A percentile compares a stretch with the other conserved stretches of the same genome.
phyloP scores from a whole-genome alignment of 2,797 vertebrate genomes.

The Coranthus polyacanthus region DNA sequence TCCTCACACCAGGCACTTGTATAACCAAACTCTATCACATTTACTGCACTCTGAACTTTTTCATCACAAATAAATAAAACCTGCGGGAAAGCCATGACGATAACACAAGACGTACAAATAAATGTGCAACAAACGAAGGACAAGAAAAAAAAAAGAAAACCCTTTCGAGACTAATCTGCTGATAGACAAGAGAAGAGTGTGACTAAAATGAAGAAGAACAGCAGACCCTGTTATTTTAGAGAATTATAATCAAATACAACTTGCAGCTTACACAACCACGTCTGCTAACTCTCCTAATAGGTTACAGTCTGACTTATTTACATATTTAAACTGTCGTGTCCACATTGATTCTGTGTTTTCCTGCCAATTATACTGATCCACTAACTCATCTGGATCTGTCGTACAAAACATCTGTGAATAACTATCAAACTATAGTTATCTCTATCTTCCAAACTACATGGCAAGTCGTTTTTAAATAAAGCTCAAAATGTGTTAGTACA shows the following conservation, averaged over 20 bases:
- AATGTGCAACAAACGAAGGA: constrained; percentile 50
- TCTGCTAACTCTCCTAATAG: constrained; percentile 21
- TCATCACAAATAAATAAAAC: constrained; percentile 68
- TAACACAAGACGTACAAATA: constrained; percentile 52
- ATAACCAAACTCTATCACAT: constrained; percentile 57
- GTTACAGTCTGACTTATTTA: constrained; percentile 48
- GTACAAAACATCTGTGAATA: constrained; percentile 59
- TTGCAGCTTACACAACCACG: constrained; percentile 39
- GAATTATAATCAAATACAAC: constrained; percentile 19
- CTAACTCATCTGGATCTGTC: constrained; percentile 29
- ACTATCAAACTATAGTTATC: constrained; percentile 64
- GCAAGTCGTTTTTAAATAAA: constrained; percentile 32
- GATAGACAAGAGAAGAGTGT: constrained; percentile 10
- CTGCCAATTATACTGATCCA: constrained; percentile 33
- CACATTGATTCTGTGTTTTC: constrained; percentile 37
- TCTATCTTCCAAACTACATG: constrained; percentile 30
- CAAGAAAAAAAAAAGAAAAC: neutral
- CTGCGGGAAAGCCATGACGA: constrained; percentile 35
- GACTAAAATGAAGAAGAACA: constrained; percentile 24
- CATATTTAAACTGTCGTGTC: constrained; percentile 34
- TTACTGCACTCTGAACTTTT: constrained; percentile 68
- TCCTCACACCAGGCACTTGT: constrained; percentile 81
- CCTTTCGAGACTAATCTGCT: constrained; percentile 11
- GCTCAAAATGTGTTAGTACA: constrained; percentile 64
- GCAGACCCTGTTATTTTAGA: constrained; percentile 33